phyloP scores from a whole-genome alignment of 2,888 invertebrate genomes.

The Thecocarcelia acutangulata region DNA sequence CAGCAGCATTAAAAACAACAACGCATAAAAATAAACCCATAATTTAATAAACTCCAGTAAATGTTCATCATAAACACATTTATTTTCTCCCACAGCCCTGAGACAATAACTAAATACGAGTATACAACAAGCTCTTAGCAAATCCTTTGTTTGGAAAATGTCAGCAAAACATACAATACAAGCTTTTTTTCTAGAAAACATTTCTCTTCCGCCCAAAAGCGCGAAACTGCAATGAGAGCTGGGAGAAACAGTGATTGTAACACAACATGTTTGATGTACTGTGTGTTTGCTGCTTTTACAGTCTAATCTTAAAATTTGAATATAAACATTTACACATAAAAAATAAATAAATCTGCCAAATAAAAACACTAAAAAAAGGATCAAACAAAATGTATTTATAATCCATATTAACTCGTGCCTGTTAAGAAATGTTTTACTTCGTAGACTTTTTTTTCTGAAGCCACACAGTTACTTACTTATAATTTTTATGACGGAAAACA shows the following conservation, averaged over 20 bases:
- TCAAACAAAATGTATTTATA: slow-evolving; percentile 50
- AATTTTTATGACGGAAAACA: neutral
- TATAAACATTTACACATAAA: neutral
- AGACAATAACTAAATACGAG: slow-evolving; percentile 32
- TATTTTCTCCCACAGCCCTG: slow-evolving; percentile 55
- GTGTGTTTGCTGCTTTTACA: too few species aligned
- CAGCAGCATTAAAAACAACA: neutral
- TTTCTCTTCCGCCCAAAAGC: neutral
- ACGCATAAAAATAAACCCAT: slow-evolving; percentile 16
- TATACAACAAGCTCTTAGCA: slow-evolving; percentile 15
- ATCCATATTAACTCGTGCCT: slow-evolving; percentile 63
- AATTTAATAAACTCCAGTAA: slow-evolving; percentile 65
- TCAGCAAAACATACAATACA: slow-evolving; percentile 29
- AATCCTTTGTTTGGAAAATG: slow-evolving; percentile 19
- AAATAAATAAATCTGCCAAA: slow-evolving; percentile 46
- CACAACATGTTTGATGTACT: slow-evolving; percentile 36
- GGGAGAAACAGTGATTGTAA: neutral
- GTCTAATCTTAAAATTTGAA: too few species aligned
- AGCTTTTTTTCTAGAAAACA: slow-evolving; percentile 30
- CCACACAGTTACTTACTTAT: too few species aligned
- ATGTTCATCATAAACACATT: slow-evolving; percentile 67
- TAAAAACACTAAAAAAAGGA: slow-evolving; percentile 2
- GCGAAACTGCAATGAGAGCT: neutral
- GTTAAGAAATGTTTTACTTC: slow-evolving; percentile 63
- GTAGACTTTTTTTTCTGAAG: too few species aligned